Evolutionary conservation across 2,113 vertebrate genomes (phyloP).

Genomic region (Mormyrus lacerda): DNA sequence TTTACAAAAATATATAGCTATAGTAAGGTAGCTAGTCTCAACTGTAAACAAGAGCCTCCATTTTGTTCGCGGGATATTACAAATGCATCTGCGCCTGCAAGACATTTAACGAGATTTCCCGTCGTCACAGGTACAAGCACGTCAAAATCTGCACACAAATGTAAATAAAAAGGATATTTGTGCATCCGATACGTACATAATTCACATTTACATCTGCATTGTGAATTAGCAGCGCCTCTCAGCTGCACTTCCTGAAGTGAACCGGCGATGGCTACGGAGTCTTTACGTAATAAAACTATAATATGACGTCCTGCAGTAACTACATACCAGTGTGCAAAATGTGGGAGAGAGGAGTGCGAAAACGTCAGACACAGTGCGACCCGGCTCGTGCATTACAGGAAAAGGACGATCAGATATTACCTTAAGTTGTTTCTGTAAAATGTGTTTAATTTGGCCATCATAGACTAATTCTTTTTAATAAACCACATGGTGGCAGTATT

Average conservation of each 20-base stretch:
- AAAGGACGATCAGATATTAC: neutral
- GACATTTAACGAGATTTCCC: neutral
- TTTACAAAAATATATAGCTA: neutral
- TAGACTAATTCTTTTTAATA: neutral
- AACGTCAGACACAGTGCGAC: neutral
- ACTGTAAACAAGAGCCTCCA: conserved; percentile 19
- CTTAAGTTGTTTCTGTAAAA: neutral
- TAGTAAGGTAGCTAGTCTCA: neutral
- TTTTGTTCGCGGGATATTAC: conserved; percentile 27
- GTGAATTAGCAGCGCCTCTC: neutral
- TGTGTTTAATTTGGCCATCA: neutral
- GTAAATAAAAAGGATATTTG: neutral
- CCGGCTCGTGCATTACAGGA: neutral
- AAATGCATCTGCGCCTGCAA: neutral
- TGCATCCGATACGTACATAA: conserved; percentile 3
- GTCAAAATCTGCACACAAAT: neutral
- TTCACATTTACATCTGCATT: conserved; percentile 12
- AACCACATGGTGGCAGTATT: conserved; percentile 30
- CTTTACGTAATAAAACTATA: neutral
- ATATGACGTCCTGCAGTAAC: neutral
- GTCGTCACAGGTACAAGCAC: neutral
- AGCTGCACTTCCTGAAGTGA: conserved; percentile 7
- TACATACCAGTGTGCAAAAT: neutral
- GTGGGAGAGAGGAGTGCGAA: neutral
- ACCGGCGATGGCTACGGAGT: neutral